Evolutionary conservation across 2,797 vertebrate species (phyloP), one percentile per base, ranked within the genome.

Genomic region (Hafferia zeledoni): DNA sequence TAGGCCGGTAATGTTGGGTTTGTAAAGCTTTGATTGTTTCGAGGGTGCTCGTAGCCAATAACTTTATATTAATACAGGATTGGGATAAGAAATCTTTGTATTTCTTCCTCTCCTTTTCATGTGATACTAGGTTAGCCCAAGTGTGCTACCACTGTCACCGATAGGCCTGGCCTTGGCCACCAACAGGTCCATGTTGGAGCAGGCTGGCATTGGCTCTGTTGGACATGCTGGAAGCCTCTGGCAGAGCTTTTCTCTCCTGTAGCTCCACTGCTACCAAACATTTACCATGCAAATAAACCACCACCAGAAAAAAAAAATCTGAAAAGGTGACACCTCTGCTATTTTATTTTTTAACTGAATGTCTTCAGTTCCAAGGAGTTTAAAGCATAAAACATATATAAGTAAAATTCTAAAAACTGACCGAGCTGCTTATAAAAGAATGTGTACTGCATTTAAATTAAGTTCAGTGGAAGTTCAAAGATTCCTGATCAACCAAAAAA

Each of bases 121-220:
- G 17, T 43, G 17, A 17, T 43, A 43, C 17, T 2, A 5, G 0
- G 3, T 37, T 22, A 4, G 22, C 14, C 15, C 14, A 47, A 35
- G 49, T 17, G 11, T 10, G 10, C 23, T 47, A 1, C 28, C 18
- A 11, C 44, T 30, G 31, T 6, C 50, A 7, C 33, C 19, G 46
- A 28, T 22, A 41, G 30, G 27, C 19, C 82, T 10, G 12, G 31
- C 18, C 39, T 30, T 6, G 16, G 14, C 5, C 20, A 20, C 9
- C 2, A 7, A 9, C 1, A 13, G 30, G n/a, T 46, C 8, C 4
- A 1, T 16, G 5, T 3, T 22, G 44, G 20, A 52, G 50, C 10
- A 13, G 5, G 22, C 22, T 33, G 39, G 9, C 6, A 14, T 14
- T 11, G 11, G 9, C 25, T 35, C 11, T 24, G 4, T 33, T 1